Conservation (phyloP, 2,113 vertebrate genomes). For the Enhydra lutris region DNA sequence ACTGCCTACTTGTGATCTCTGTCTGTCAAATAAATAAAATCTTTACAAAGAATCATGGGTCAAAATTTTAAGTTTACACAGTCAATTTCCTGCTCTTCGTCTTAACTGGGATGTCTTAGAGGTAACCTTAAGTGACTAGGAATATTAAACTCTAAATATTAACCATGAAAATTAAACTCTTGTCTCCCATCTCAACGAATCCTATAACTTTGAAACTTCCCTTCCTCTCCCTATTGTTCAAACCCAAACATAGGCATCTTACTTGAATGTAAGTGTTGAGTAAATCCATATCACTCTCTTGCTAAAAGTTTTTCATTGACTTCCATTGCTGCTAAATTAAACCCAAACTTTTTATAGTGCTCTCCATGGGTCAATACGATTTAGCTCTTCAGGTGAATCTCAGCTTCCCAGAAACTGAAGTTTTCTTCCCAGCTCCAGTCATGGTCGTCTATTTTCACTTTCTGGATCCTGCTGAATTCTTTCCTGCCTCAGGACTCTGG, state of each 20-base stretch:
- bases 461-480: neutral
- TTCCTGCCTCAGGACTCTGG: neutral
- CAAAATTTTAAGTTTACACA: neutral
- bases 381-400: neutral
- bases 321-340: neutral
- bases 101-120: neutral
- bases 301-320: neutral
- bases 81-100: neutral
- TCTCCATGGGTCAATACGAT: neutral
- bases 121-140: neutral
- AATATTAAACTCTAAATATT: neutral
- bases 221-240: neutral
- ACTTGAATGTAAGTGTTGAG: neutral
- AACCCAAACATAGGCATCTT: neutral
- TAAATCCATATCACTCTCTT: neutral
- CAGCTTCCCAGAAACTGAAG: neutral
- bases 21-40: too few relatives aligned
- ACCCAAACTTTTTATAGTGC: neutral
- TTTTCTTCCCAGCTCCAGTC: neutral
- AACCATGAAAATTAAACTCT: neutral
- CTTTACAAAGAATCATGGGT: neutral
- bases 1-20: too few relatives aligned
- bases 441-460: neutral
- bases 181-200: neutral
- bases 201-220: neutral